Conservation (phyloP, 2,797 vertebrate genomes). For the Sebastes diaconus region DNA sequence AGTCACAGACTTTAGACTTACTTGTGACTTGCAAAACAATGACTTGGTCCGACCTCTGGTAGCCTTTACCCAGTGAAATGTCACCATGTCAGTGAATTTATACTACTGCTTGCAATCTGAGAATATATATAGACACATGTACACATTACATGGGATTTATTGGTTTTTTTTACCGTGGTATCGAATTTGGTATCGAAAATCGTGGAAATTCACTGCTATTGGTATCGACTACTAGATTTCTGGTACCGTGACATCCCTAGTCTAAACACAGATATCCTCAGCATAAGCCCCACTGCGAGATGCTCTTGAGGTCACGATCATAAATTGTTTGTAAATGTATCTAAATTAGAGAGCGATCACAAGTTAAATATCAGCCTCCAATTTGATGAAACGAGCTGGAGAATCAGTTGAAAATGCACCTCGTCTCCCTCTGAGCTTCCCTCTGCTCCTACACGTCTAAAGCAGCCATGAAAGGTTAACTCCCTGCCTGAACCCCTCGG, state of each 20-base stretch:
- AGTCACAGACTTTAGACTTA: too few species aligned
- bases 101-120: not conserved
- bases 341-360: not conserved
- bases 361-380: not conserved
- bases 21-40: too few species aligned
- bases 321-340: not conserved
- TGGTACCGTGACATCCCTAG: too few species aligned
- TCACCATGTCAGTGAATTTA: too few species aligned
- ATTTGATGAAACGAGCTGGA: not conserved
- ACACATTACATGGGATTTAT: too few species aligned
- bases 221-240: too few species aligned
- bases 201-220: too few species aligned
- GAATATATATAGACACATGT: too few species aligned
- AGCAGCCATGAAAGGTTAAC: slow-evolving; percentile 46
- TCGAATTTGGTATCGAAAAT: too few species aligned
- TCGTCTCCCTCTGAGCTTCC: not conserved
- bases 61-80: too few species aligned
- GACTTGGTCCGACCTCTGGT: too few species aligned
- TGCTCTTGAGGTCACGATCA: not conserved
- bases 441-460: not conserved
- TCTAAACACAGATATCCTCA: not conserved
- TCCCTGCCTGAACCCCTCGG: slow-evolving; percentile 5
- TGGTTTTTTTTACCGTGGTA: too few species aligned
- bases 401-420: not conserved
- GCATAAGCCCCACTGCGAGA: not conserved